Evolutionary conservation across 1,140 invertebrate genomes (phyloP), one percentile per base, ranked within the genome.

Genomic region (Odontomachus brunneus): DNA sequence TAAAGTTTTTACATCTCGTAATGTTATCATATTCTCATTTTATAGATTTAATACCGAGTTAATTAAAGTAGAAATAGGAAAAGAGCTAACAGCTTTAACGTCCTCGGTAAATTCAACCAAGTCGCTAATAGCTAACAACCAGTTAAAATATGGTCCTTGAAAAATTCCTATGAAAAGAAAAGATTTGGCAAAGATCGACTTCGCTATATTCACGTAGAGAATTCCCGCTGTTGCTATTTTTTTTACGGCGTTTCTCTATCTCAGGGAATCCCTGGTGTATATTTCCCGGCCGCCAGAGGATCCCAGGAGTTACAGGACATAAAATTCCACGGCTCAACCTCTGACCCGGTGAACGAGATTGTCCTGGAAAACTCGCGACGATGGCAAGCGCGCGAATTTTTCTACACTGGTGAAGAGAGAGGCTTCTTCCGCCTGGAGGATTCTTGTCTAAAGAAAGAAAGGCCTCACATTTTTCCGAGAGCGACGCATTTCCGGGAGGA

Each of bases 281-380:
- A 19, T 80, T 78, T 69, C 2, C 7, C 33, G 17, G 49, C 11
- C 29, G 26, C 22, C 22, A 33, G 48, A 53, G 12, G 22, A 24
- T 19, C 44, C 29, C 19, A 38, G 44, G 33, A 14, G 38, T 44
- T 44, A 44, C 38, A 63, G 33, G 24, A 59, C 33, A n/a, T 59
- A 48, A 80, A 80, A 71, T 71, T 57, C 33, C 33, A 33, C 65
- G 24, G 65, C 22, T 80, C 22, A 71, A 71, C 65, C 57, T 69
- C 69, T 48, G 65, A 66, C 48, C 74, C 48, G 26, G 9, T 22
- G 17, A 67, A 67, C 49, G 63, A 19, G 44, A 78, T 44, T 29
- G 48, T 78, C 49, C 63, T 44, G 55, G 75, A 78, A 33, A 78
- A 78, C 7, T 69, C 63, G 63, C 63, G 63, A 44, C 0, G 19